Base-by-base conservation (phyloP, 2,113 vertebrate genomes). In the Anthoscopus minutus region DNA sequence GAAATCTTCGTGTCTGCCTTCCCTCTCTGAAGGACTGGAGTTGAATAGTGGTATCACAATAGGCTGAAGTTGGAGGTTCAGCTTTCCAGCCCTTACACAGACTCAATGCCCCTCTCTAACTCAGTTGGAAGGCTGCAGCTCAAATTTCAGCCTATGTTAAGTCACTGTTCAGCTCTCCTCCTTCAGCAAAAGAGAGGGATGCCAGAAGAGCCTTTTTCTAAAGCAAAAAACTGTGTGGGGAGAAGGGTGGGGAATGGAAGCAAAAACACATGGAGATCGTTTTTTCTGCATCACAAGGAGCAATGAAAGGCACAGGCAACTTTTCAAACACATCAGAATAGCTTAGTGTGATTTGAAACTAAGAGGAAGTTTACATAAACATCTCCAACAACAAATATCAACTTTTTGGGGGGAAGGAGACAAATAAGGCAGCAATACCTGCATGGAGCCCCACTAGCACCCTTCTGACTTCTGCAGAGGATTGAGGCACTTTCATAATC, bases 131-230 rank as follows among this genome's bases (percentile, higher is more conserved):
- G 94, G 96, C 94, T 73, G 70, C 95, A 93, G 93, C 92, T 97
- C 96, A 88, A 76, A 92, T 97, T 96, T 96, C 97, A 96, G 89
- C 72, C 81, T 64, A 78, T 38, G 91, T 89, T 64, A 93, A 95
- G 96, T 90, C 82, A 91, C 88, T 86, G 73, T 38, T 94, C 74
- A 92, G 77, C 76, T 96, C 92, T 51, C 18, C 48, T 84, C 94
- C 78, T 92, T 71, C 73, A 78, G 65, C 67, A 66, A 76, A 65
- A 70, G 77, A 76, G 83, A 77, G 44, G 8, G 66, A 82, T 93
- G 88, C 73, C 94, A 91, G 93, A 74, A 93, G 70, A 86, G 85
- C 20, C 45, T 61, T 88, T 62, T 69, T 89, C 60, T 95, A 87
- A 95, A 88, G 86, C 20, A 57, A 73, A 96, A 91, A 90, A 47